Evolutionary conservation across 2,888 invertebrate species (phyloP), one percentile per base, ranked within the genome.

Genomic region (Hirtodrosophila alboralis): DNA sequence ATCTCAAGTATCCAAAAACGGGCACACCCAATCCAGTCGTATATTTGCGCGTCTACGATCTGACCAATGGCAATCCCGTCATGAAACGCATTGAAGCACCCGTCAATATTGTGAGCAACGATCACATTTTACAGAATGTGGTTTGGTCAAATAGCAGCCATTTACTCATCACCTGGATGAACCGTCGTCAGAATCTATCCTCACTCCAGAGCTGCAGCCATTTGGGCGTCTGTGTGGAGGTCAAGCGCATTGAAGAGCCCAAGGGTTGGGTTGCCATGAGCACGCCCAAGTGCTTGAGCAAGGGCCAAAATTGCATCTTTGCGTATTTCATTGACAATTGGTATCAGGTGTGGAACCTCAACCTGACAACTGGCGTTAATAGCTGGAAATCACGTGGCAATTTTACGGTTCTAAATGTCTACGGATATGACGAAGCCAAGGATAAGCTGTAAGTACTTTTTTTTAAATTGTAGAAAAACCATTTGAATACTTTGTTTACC

Each of bases 1-100:
- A 92, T 36, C 92, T 96, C 58, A 94, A 94, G 83, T 96, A 96
- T 90, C 96, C 96, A 4, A 96, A 96, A 94, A 93, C 93, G 71
- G 96, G 95, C 70, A 93, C 94, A 51, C 91, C 90, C 26, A 97
- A 96, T 91, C 97, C 97, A 0, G 89, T 91, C 6, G 95, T 96
- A 3, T 91, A 92, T 9, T 89, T 96, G 14, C 93, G 92, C 59
- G 92, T 96, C 6, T 93, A 92, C 69, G 92, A 94, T 84, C 89
- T 95, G 5, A 74, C 78, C n/a, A 51, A 44, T 6, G 28, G 44
- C 81, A 89, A 91, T 16, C 90, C 91, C 75, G 88, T 74, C 1
- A 36, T 67, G 51, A 61, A 66, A 6, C 91, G 83, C 0, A 71
- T 93, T 9, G 91, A 90, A 9, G 93, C 93, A 0, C 93, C 93